Base-by-base conservation (phyloP, 2,797 vertebrate genomes). In the Pogoniulus pusillus region DNA sequence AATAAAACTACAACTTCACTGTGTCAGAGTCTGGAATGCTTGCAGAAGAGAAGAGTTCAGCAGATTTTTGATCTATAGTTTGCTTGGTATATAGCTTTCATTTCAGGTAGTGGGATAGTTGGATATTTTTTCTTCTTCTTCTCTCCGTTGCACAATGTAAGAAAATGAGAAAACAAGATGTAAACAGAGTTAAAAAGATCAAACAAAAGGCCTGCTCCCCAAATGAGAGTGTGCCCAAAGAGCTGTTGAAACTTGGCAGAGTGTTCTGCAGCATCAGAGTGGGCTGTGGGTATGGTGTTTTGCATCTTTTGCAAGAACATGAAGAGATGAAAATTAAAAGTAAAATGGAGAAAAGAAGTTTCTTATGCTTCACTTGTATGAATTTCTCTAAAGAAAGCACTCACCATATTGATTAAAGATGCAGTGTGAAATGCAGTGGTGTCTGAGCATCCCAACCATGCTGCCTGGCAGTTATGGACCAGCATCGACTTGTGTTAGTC, bases 201-300 rank as follows among this genome's bases (percentile, higher is more conserved):
- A 74, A 86, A 82, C 24, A 62, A 91, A 85, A 89, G 43, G 29
- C 34, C 11, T n/a, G 15, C n/a, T 71, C 39, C 63, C 64, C 59
- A 91, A 58, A 47, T 59, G n/a, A 51, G 51, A 53, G 45, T 26
- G 85, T 27, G 27, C 24, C 74, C 63, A 82, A 70, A 80, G 27
- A 70, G 43, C 24, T 83, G 17, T 74, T 86, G 17, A 81, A 83
- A 53, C 47, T 72, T 72, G 77, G 55, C 74, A 90, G 62, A 80
- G 34, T 7, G 35, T 16, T 92, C 32, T 64, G 72, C 73, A 85
- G 39, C 14, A 41, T 41, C 51, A 51, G 66, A 69, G 64, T 34
- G 17, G 68, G 82, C 47, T 47, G 60, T 39, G 47, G 34, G 26
- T 32, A 73, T 45, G n/a, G 24, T 5, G 43, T 27, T 88, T 24